Evolutionary conservation across 2,797 vertebrate genomes (phyloP).

Genomic region (Phalanger gymnotis): DNA sequence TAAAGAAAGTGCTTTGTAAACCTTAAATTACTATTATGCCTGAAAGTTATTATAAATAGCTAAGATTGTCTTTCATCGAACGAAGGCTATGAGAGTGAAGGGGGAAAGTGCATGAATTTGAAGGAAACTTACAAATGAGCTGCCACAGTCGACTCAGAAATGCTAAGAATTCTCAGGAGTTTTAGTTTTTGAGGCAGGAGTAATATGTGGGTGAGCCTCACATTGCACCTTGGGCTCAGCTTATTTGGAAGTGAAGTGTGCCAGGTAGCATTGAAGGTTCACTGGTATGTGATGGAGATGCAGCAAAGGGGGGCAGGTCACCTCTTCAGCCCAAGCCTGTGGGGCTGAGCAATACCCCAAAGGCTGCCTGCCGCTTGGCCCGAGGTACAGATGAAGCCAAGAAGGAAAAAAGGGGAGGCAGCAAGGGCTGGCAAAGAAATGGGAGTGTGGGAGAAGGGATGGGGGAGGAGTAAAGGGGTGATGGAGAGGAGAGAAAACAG

Average conservation of each 20-base stretch:
- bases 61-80: constrained; percentile 24
- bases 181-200: constrained; percentile 10
- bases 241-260: not conserved
- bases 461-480: not conserved
- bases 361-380: not conserved
- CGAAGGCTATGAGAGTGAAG: constrained; percentile 20
- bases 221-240: not conserved
- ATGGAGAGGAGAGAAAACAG: not conserved
- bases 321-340: not conserved
- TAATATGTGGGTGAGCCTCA: constrained; percentile 2
- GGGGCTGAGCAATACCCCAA: not conserved
- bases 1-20: not conserved
- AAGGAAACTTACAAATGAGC: not conserved
- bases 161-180: constrained; percentile 10
- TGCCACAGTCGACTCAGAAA: not conserved
- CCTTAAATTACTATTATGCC: not conserved
- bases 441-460: constrained; percentile 14
- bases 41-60: not conserved
- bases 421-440: not conserved
- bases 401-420: not conserved
- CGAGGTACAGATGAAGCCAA: not conserved
- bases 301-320: not conserved
- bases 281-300: not conserved
- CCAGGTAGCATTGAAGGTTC: not conserved
- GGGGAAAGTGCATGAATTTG: not conserved